phyloP scores from a whole-genome alignment of 1,140 invertebrate species.

The Dendroctonus valens region DNA sequence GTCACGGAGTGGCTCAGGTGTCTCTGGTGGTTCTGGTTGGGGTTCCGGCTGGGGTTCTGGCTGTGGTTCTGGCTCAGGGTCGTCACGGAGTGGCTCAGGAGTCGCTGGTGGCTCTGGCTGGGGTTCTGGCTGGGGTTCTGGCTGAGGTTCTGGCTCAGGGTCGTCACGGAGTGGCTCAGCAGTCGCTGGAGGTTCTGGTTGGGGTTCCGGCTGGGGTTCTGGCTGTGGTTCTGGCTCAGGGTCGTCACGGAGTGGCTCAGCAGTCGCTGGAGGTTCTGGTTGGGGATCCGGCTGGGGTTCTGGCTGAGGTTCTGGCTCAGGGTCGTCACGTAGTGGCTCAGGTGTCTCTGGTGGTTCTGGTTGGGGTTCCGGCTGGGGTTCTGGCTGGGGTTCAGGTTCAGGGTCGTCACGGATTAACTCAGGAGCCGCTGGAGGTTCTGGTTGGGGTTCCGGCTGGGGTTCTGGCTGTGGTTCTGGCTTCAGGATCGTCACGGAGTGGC shows the following conservation, averaged over 20 bases:
- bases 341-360: not conserved
- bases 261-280: not conserved
- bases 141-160: too few species aligned
- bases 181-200: too few species aligned
- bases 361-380: not conserved
- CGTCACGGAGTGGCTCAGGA: constrained; percentile 2
- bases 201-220: constrained; percentile 10
- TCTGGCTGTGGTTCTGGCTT: constrained; percentile 5
- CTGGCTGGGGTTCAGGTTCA: constrained; percentile 7
- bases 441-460: constrained; percentile 2
- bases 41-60: constrained; percentile 2
- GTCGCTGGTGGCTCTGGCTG: not conserved
- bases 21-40: too few species aligned
- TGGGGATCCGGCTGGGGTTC: constrained; percentile 7
- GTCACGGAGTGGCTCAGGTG: too few species aligned
- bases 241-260: not conserved
- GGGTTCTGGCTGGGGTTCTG: too few species aligned
- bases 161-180: too few species aligned
- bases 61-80: not conserved
- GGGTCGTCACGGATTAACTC: constrained; percentile 2
- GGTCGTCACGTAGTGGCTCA: not conserved
- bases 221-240: constrained; percentile 14
- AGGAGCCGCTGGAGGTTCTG: too few species aligned
- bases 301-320: not conserved
- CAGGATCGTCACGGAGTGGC: too few species aligned